Evolutionary conservation across 2,797 vertebrate genomes (phyloP).

Genomic region (Amblyopsis hoosieri): DNA sequence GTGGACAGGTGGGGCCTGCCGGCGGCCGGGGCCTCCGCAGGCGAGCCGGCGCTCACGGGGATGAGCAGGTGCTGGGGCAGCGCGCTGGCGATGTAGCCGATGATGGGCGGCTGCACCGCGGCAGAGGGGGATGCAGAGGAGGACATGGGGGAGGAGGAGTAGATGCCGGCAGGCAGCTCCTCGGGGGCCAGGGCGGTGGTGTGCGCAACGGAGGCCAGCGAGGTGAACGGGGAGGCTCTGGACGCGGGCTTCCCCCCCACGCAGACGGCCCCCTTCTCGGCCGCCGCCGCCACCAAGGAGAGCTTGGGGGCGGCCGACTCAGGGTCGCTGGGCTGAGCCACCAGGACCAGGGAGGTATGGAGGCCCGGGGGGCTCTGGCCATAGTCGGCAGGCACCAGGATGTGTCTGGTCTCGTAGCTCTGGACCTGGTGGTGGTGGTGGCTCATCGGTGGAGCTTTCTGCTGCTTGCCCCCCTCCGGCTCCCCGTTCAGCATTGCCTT

Average conservation of each 20-base stretch:
- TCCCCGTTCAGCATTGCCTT: conserved; percentile 90
- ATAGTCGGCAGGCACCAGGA: conserved; percentile 89
- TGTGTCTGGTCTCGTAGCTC: conserved; percentile 89
- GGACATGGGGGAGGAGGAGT: conserved; percentile 74
- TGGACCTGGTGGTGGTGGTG: conserved; percentile 79
- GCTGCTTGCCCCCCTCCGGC: conserved; percentile 80
- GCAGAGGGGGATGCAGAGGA: too few species aligned
- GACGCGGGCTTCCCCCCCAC: conserved; percentile 88
- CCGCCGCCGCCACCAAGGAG: conserved; percentile 82
- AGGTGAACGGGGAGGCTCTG: conserved; percentile 82
- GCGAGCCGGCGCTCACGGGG: conserved; percentile 75
- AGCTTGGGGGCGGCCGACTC: conserved; percentile 83
- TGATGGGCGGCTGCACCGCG: conserved; percentile 83
- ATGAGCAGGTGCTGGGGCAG: conserved; percentile 90
- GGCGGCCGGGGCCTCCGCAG: conserved; percentile 52
- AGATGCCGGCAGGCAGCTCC: conserved; percentile 90
- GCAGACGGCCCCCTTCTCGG: conserved; percentile 87
- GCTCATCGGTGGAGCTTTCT: conserved; percentile 55
- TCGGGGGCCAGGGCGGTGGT: conserved; percentile 84
- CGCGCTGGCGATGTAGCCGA: conserved; percentile 92
- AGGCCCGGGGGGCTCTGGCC: conserved; percentile 84
- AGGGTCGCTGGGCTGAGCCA: conserved; percentile 85
- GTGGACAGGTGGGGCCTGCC: conserved; percentile 80
- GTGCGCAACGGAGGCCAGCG: conserved; percentile 89
- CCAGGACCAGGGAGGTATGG: conserved; percentile 92